Conservation (phyloP, 2,113 vertebrate species). For the Psilopsiagon aymara region DNA sequence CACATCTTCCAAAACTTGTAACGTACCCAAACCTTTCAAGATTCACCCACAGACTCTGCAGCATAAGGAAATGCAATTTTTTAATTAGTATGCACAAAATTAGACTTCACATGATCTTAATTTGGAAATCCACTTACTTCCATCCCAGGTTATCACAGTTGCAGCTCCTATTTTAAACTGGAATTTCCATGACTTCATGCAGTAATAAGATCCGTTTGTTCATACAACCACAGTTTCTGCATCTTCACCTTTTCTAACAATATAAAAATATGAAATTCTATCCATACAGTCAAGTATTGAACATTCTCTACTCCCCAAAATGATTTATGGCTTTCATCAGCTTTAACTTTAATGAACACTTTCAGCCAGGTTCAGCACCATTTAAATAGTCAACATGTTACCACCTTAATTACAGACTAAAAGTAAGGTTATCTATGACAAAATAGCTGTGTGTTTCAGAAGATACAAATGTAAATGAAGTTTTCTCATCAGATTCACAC, state of each 20-base stretch:
- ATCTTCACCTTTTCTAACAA: background rate
- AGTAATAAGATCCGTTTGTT: background rate
- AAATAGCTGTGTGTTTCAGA: background rate
- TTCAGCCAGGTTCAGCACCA: background rate
- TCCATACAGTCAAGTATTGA: background rate
- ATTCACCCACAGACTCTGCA: background rate
- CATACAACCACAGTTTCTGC: background rate
- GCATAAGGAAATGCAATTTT: background rate
- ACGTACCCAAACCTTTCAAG: background rate
- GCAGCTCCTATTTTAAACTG: background rate
- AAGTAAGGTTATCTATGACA: background rate
- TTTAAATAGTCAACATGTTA: background rate
- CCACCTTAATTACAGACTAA: background rate
- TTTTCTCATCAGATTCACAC: background rate
- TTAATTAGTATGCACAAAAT: background rate
- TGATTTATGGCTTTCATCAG: background rate
- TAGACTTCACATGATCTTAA: background rate
- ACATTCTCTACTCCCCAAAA: background rate
- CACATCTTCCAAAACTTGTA: background rate
- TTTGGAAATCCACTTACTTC: background rate
- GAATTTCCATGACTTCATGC: background rate
- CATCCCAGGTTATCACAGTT: background rate
- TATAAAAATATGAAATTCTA: background rate
- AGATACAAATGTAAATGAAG: background rate
- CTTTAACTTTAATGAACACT: background rate